Evolutionary conservation across 2,797 vertebrate genomes (phyloP).

Genomic region (Onychomys torridus): DNA sequence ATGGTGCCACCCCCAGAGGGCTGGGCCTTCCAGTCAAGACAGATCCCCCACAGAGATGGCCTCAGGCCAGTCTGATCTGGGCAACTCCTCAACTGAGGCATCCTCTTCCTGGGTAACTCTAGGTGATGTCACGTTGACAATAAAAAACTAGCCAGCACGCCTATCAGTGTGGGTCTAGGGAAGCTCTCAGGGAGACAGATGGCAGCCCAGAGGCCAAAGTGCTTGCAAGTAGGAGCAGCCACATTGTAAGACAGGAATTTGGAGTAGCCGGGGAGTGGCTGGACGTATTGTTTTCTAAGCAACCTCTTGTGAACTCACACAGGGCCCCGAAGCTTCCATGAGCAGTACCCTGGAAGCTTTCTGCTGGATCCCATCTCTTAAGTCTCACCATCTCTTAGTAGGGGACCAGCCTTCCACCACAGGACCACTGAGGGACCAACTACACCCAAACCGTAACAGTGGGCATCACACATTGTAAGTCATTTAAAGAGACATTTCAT

Average conservation of each 20-base stretch:
- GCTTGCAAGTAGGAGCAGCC: not conserved
- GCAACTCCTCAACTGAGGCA: not conserved
- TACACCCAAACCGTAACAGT: not conserved
- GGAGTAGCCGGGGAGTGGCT: not conserved
- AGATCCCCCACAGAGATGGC: not conserved
- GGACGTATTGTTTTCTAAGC: not conserved
- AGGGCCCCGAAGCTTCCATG: not conserved
- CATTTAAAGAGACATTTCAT: not conserved
- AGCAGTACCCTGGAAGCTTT: too few species aligned
- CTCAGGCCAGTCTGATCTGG: not conserved
- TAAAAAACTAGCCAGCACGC: too few species aligned
- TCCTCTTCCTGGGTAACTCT: not conserved
- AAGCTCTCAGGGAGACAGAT: too few species aligned
- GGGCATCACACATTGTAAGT: not conserved
- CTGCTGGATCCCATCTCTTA: not conserved
- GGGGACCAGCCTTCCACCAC: not conserved
- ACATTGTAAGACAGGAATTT: not conserved
- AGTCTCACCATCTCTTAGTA: not conserved
- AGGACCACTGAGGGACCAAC: too few species aligned
- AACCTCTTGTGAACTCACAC: not conserved
- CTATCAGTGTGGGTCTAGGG: not conserved
- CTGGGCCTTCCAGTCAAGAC: not conserved
- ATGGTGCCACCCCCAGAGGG: too few species aligned
- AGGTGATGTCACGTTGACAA: not conserved
- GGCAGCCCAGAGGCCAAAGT: not conserved